Base-by-base conservation (phyloP, 92 coral and sea anemone genomes). In the Phymanthus crucifer region DNA sequence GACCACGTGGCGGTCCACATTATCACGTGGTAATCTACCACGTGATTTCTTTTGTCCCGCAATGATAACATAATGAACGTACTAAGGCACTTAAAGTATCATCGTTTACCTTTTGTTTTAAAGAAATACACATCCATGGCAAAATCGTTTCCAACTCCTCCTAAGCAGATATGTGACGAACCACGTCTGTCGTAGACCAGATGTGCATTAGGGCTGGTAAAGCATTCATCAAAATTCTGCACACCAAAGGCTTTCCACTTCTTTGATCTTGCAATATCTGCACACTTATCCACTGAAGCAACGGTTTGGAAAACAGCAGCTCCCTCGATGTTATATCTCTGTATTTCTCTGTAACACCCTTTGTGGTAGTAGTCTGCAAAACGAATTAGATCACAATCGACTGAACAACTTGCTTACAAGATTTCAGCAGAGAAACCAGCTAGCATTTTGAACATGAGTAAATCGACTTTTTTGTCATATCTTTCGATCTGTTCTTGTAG, bases 61-160 rank as follows among this genome's bases (percentile, higher is more conserved):
- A n/a, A n/a, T n/a, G n/a, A n/a, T n/a, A n/a, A n/a, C n/a, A n/a
- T n/a, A n/a, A n/a, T n/a, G n/a, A n/a, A n/a, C n/a, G n/a, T n/a
- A n/a, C n/a, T 6, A 45, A 45, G 50, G 6, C 50, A 45, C 6
- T 6, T 45, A 14, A 6, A 45, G 14, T 6, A 45, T 45, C 7
- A 6, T n/a, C 50, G 21, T 24, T 54, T 54, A 54, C 64, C 21
- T 54, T 54, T 17, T 54, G 64, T 54, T 54, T 24, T 17, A 54
- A 54, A 54, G 64, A 54, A 54, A 54, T 54, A 54, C 64, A 54
- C 64, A 2, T 54, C 64, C 64, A 54, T 54, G 5, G 64, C 64
- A 17, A 16, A 52, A 52, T 24, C 21, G 61, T 52, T 52, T 10
- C 61, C 61, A 9, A 52, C 21, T 19, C 64, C 64, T 0, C 21